These are phyloP conservation scores for Dendrophyllia cribrosa DNA, from an alignment of 64 coral and sea anemone species.

Conservation along the genomic window DNA sequence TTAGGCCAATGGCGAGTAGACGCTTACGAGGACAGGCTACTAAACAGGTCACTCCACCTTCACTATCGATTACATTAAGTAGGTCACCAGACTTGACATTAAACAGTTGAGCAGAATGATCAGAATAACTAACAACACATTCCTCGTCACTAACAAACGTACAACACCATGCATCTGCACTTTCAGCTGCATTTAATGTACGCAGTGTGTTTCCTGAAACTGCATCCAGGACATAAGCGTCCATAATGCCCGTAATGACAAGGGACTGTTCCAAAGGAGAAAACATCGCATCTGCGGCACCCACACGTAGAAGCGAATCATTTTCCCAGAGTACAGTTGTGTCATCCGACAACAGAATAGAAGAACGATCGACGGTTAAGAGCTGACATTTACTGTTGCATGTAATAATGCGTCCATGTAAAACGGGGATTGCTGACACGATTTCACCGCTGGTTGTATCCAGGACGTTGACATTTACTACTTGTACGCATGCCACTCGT, in stretches of 20 bases:
- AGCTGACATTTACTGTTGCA: constrained; percentile 27
- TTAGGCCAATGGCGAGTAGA: neutral
- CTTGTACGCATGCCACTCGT: neutral
- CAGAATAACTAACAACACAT: neutral
- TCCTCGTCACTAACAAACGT: constrained; percentile 11
- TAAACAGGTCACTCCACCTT: neutral
- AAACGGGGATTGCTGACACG: neutral
- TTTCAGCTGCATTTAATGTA: neutral
- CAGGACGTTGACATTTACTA: neutral
- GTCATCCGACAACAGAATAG: neutral
- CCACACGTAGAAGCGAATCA: too few relatives aligned
- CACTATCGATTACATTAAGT: neutral
- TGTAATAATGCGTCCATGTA: neutral
- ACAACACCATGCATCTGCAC: neutral
- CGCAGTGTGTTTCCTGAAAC: neutral
- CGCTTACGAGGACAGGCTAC: constrained; percentile 11
- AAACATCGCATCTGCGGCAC: neutral
- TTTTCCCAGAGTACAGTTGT: neutral
- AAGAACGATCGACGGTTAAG: neutral
- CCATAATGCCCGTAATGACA: neutral
- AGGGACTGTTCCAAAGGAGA: neutral
- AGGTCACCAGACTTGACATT: constrained; percentile 20
- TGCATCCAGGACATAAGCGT: neutral
- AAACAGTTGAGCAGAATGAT: neutral
- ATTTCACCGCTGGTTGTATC: neutral